A percentile compares a stretch with the other conserved stretches of the same genome.
phyloP scores from a whole-genome alignment of 2,797 vertebrate genomes.

The Streptopelia turtur region DNA sequence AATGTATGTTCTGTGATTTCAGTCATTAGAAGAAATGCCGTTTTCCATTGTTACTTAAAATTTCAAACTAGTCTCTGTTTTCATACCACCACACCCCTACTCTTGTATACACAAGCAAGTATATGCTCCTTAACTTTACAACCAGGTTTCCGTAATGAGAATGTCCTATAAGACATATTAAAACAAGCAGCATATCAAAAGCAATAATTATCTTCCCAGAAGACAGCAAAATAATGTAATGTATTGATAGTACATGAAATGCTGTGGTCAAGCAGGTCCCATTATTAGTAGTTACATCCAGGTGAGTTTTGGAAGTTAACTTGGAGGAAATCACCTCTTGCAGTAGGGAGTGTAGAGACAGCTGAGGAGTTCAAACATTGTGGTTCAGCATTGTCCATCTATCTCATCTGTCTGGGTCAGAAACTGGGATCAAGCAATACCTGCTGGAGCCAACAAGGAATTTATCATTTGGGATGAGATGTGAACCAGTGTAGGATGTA shows the following conservation, averaged over 20 bases:
- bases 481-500: neutral
- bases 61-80: neutral
- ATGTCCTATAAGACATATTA: neutral
- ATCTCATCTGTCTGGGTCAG: neutral
- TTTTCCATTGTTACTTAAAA: neutral
- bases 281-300: neutral
- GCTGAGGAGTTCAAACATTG: fast-evolving
- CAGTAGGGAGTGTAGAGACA: neutral
- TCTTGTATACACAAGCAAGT: neutral
- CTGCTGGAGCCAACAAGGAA: neutral
- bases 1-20: neutral
- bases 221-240: neutral
- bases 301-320: neutral
- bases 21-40: neutral
- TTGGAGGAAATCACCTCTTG: neutral
- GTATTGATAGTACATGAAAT: neutral
- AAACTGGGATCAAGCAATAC: neutral
- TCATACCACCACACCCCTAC: neutral
- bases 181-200: neutral
- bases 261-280: neutral
- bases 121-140: neutral
- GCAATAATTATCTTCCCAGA: neutral
- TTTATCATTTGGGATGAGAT: neutral
- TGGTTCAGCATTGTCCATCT: neutral
- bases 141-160: neutral